Evolutionary conservation across 1,140 invertebrate genomes (phyloP).

Genomic region (Ceratina australensis): DNA sequence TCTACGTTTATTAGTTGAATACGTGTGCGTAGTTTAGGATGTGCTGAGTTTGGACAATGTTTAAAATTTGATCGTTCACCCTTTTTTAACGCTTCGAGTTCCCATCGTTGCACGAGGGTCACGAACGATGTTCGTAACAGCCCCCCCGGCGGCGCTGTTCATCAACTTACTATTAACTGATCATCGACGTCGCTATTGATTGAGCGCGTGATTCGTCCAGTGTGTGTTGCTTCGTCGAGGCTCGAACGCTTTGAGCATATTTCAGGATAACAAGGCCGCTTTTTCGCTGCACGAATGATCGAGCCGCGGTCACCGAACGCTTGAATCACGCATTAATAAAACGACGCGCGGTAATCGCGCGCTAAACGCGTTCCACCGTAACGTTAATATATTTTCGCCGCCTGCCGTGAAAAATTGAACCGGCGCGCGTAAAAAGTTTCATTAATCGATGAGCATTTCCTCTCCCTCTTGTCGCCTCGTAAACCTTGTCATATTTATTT

Average conservation of each 20-base stretch:
- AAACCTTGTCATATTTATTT: not conserved
- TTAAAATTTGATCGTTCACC: conserved; percentile 27
- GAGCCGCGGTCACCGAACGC: conserved; percentile 4
- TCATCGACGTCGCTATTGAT: conserved; percentile 31
- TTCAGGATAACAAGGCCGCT: not conserved
- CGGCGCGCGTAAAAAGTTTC: conserved; percentile 7
- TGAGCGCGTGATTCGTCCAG: conserved; percentile 62
- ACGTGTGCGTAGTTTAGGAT: conserved; percentile 56
- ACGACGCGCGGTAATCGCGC: not conserved
- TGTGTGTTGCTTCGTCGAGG: conserved; percentile 73
- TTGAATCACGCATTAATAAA: conserved; percentile 23
- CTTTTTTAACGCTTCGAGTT: conserved; percentile 40
- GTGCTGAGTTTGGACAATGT: conserved; percentile 41
- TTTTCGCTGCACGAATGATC: conserved; percentile 12
- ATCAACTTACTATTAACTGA: conserved; percentile 42
- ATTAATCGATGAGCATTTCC: not conserved
- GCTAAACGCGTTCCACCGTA: not conserved
- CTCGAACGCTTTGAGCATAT: conserved; percentile 25
- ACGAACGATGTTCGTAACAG: conserved; percentile 14
- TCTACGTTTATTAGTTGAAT: conserved; percentile 37
- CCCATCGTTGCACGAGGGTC: conserved; percentile 22
- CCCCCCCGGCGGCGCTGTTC: conserved; percentile 23
- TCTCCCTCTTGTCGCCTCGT: not conserved
- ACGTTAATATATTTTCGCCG: not conserved
- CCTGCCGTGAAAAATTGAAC: not conserved